Conservation (phyloP, 2,113 vertebrate species). For the Rhinoptilus africanus region DNA sequence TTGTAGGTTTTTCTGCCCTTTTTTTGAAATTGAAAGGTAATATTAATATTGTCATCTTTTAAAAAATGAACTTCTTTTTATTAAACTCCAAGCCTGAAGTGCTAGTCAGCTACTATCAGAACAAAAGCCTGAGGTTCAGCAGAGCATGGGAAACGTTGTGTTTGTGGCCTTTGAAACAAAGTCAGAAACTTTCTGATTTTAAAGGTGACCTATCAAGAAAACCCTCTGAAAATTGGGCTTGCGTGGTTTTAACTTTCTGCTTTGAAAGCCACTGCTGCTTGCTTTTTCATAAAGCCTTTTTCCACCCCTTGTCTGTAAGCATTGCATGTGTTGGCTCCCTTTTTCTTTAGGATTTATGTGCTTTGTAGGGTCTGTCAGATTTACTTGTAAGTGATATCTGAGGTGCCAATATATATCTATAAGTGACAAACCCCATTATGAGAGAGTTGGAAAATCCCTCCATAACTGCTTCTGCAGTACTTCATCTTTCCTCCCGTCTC, state of each 20-base stretch:
- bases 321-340: neutral
- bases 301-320: neutral
- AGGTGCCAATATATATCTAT: neutral
- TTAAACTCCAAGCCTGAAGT: neutral
- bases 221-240: neutral
- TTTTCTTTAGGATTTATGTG: rapidly evolving
- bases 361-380: neutral
- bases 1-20: neutral
- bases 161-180: neutral
- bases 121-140: neutral
- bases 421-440: neutral
- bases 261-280: neutral
- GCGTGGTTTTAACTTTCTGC: neutral
- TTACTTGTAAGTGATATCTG: neutral
- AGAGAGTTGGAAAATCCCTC: neutral
- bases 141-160: rapidly evolving
- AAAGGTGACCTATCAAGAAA: neutral
- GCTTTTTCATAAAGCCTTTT: neutral
- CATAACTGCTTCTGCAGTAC: rapidly evolving
- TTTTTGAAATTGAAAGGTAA: neutral
- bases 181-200: neutral
- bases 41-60: neutral
- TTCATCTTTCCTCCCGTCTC: neutral
- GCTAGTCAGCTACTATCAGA: neutral
- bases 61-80: neutral